Evolutionary conservation across 2,888 invertebrate genomes (phyloP).

Genomic region (Ypsolopha scabrella): DNA sequence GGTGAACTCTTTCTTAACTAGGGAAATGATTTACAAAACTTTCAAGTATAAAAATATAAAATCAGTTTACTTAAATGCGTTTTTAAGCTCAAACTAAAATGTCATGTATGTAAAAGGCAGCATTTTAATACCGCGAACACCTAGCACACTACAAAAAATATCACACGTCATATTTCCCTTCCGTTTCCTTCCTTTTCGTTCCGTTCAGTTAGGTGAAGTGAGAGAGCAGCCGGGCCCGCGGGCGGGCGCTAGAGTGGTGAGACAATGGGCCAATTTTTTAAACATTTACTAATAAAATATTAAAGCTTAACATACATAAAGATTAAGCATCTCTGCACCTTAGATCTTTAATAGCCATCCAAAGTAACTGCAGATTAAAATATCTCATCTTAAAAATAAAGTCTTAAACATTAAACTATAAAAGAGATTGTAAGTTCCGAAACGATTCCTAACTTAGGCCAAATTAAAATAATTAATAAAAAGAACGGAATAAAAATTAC

Average conservation of each 20-base stretch:
- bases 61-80: conserved; percentile 26
- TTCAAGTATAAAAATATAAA: conserved; percentile 64
- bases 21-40: conserved; percentile 59
- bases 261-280: conserved; percentile 52
- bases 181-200: conserved; percentile 14
- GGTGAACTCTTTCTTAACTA: conserved; percentile 42
- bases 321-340: conserved; percentile 71
- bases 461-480: conserved; percentile 32
- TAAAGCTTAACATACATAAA: conserved; percentile 72
- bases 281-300: conserved; percentile 71
- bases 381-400: conserved; percentile 69
- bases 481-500: conserved; percentile 29
- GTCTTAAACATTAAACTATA: conserved; percentile 65
- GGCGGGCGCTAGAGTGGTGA: conserved; percentile 18
- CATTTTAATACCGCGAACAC: conserved; percentile 47
- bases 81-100: conserved; percentile 38
- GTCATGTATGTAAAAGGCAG: conserved; percentile 36
- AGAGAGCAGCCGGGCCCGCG: conserved; percentile 12
- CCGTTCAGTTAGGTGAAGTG: neutral
- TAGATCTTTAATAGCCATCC: conserved; percentile 68
- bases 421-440: conserved; percentile 42
- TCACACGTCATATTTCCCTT: conserved; percentile 53
- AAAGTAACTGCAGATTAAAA: conserved; percentile 70
- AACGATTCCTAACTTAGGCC: conserved; percentile 60
- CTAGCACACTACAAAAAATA: conserved; percentile 56